Evolutionary conservation across 30 jellyfish, hydroid and myxozoan genomes (phyloP).

Genomic region (Clytia hemisphaerica): DNA sequence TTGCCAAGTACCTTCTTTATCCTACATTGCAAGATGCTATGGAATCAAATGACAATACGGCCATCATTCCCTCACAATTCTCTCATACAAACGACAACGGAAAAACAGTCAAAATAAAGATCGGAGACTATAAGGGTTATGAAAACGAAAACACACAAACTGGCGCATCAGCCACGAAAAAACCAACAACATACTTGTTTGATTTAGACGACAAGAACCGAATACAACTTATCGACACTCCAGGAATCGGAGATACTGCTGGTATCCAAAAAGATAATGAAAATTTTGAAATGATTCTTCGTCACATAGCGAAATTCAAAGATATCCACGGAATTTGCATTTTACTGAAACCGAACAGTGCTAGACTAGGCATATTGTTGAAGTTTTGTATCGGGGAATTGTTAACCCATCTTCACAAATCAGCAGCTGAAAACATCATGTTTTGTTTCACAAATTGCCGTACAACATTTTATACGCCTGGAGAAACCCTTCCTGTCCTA

Average conservation of each 20-base stretch:
- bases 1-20: not conserved
- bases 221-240: conserved; percentile 46
- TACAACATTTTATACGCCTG: conserved; percentile 62
- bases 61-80: conserved; percentile 42
- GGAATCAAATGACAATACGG: conserved; percentile 21
- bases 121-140: conserved; percentile 15
- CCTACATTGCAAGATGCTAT: conserved; percentile 28
- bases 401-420: conserved; percentile 51
- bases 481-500: conserved; percentile 55
- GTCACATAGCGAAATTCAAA: conserved; percentile 43
- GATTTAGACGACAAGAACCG: conserved; percentile 28
- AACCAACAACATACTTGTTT: conserved; percentile 52
- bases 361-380: conserved; percentile 39
- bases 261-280: conserved; percentile 58
- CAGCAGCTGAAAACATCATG: conserved; percentile 55
- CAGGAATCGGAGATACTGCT: conserved; percentile 64
- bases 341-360: conserved; percentile 41
- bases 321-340: conserved; percentile 66
- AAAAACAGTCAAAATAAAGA: not conserved
- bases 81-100: conserved; percentile 55
- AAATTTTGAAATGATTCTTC: conserved; percentile 51
- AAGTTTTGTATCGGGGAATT: conserved; percentile 54
- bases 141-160: conserved; percentile 34
- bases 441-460: conserved; percentile 63
- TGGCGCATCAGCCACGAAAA: conserved; percentile 53